A percentile compares a stretch with the other conserved stretches of the same genome.
These are phyloP conservation scores for Heteropelma amictum DNA, from an alignment of 2,888 invertebrate species.

Conservation along the genomic window DNA sequence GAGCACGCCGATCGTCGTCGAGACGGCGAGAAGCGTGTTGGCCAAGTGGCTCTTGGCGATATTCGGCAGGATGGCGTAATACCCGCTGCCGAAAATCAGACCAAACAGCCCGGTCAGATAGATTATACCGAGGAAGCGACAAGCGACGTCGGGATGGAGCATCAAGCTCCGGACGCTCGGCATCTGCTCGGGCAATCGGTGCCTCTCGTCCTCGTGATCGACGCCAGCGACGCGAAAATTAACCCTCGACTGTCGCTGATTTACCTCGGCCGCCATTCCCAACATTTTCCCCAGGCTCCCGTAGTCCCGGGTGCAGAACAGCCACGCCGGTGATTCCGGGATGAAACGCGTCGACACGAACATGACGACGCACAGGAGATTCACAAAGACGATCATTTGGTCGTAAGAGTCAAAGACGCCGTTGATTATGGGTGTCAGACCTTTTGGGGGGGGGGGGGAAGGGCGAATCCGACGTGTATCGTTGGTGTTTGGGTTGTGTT, in stretches of 20 bases:
- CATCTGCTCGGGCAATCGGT: conserved; percentile 44
- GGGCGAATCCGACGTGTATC: too few species aligned
- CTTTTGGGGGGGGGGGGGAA: conserved; percentile 9
- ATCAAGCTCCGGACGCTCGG: conserved; percentile 53
- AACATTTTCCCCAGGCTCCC: conserved; percentile 41
- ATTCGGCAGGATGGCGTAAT: conserved; percentile 49
- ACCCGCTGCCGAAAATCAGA: conserved; percentile 55
- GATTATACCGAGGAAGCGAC: conserved; percentile 56
- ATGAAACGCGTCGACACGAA: conserved; percentile 54
- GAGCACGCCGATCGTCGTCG: conserved; percentile 52
- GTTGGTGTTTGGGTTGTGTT: too few species aligned
- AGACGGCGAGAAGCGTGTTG: conserved; percentile 42
- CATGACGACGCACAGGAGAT: conserved; percentile 46
- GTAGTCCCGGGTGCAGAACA: conserved; percentile 50
- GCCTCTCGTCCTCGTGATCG: conserved; percentile 37
- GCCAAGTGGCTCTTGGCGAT: conserved; percentile 52
- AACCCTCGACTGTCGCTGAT: conserved; percentile 34
- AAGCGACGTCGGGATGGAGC: conserved; percentile 54
- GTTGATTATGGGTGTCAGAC: conserved; percentile 52
- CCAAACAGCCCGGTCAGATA: conserved; percentile 57
- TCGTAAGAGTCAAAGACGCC: conserved; percentile 54
- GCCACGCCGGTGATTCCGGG: conserved; percentile 60
- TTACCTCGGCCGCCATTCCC: conserved; percentile 43
- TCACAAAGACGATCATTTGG: conserved; percentile 54
- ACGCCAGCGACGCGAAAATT: conserved; percentile 51